Conservation (phyloP, 2,888 invertebrate genomes). For the Noctua janthe region DNA sequence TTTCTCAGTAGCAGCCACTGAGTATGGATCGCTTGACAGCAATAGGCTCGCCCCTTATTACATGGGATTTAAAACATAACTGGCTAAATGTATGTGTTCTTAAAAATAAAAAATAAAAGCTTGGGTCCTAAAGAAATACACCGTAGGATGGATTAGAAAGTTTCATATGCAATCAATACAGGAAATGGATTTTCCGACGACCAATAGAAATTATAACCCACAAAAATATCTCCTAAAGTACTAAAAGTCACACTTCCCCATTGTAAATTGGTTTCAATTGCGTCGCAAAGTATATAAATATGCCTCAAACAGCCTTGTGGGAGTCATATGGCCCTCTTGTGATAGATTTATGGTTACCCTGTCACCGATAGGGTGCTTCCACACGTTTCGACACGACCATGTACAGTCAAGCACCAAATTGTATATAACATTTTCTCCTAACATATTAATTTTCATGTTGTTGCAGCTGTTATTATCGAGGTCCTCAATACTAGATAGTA, state of each 20-base stretch:
- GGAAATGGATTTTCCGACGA: no score
- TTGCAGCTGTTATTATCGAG: no score
- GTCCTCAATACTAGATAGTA: no score
- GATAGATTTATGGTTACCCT: conserved; percentile 69
- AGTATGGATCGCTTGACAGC: no score
- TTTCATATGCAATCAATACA: neutral
- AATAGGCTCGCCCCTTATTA: no score
- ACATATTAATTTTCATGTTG: no score
- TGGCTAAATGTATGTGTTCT: no score
- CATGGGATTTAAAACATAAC: no score
- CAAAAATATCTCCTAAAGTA: neutral
- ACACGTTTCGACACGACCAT: conserved; percentile 35
- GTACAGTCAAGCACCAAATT: neutral
- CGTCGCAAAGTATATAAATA: conserved; percentile 63
- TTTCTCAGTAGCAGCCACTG: no score
- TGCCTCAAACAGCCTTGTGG: conserved; percentile 51
- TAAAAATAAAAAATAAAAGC: neutral
- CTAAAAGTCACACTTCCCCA: conserved; percentile 47
- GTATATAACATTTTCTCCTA: neutral
- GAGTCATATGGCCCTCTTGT: conserved; percentile 56
- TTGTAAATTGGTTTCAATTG: conserved; percentile 57
- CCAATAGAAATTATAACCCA: no score
- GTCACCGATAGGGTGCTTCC: conserved; percentile 60
- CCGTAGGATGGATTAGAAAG: neutral
- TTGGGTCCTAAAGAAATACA: neutral